Evolutionary conservation across 2,888 invertebrate species (phyloP), one percentile per base, ranked within the genome.

Genomic region (Spodoptera exigua): DNA sequence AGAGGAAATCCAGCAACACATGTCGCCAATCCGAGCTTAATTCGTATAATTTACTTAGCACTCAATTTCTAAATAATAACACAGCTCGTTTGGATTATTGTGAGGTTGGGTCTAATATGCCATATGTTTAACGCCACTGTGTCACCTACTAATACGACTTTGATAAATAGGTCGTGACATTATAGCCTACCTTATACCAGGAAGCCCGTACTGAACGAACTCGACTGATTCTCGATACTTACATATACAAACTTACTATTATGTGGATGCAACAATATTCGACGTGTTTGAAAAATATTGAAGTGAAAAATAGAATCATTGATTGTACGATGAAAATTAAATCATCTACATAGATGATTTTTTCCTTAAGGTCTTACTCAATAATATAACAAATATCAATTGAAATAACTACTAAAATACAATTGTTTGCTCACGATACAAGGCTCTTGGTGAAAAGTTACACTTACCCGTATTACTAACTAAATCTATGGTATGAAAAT

Each of bases 101-200:
- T 70, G 67, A 69, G 79, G 66, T 74, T 78, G 82, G 83, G 80
- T 79, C 81, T 85, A 84, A 82, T 84, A 85, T 79, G 83, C 88
- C 93, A 92, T 89, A 87, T 92, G 92, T 87, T 89, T 88, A 78
- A 85, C 85, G 81, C 85, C 82, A 85, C 83, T 82, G 82, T 89
- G 89, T 91, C 90, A 90, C 86, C 87, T 86, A 84, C 88, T 92
- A 92, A 92, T 91, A 88, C 84, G 85, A 88, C 80, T 89, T 88
- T 90, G 89, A 92, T 90, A 89, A 90, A 91, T 90, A 90, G 90
- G 86, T 83, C 82, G 82, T 75, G 76, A 74, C 80, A 85, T 84
- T 85, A 86, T 81, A 84, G 73, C 78, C 76, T 78, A 85, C 76
- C 86, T 84, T 82, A 82, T 82, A 76, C 54, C 13, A 27, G 13